Percentiles rank a stretch among this genome's conserved stretches.
phyloP scores from a whole-genome alignment of 2,797 vertebrate species.

The Enteromius radiatus region DNA sequence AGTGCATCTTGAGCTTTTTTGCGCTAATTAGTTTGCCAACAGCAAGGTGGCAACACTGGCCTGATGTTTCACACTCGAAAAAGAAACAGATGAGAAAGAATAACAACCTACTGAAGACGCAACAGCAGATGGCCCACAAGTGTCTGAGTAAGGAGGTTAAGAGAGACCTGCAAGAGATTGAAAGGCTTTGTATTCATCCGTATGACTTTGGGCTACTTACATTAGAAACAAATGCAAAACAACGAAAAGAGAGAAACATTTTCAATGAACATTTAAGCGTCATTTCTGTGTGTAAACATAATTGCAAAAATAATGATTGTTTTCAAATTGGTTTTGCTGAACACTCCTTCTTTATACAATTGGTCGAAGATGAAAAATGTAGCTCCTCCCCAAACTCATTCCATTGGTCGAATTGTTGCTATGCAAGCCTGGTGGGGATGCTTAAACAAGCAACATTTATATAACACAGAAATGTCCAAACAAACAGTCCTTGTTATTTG shows the following conservation, averaged over 20 bases:
- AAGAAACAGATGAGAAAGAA: neutral
- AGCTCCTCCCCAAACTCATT: neutral
- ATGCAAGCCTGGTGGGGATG: neutral
- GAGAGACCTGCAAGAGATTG: neutral
- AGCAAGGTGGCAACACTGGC: neutral
- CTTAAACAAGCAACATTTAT: neutral
- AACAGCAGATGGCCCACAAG: neutral
- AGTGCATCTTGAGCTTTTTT: neutral
- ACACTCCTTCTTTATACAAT: too few relatives aligned
- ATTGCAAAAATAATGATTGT: neutral
- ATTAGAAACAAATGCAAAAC: neutral
- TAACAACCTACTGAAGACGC: neutral
- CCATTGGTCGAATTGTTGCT: neutral
- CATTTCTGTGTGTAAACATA: neutral
- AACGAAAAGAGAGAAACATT: neutral
- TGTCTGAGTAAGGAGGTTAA: neutral
- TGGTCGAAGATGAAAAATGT: neutral
- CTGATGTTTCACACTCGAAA: neutral
- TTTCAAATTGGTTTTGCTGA: neutral
- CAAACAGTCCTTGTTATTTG: neutral
- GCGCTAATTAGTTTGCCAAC: neutral
- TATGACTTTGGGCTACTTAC: neutral
- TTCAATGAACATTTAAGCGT: neutral
- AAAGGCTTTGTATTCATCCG: neutral
- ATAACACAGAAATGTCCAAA: neutral